Evolutionary conservation across 1,140 invertebrate species (phyloP).

Genomic region (Leptestheria dahalacensis): DNA sequence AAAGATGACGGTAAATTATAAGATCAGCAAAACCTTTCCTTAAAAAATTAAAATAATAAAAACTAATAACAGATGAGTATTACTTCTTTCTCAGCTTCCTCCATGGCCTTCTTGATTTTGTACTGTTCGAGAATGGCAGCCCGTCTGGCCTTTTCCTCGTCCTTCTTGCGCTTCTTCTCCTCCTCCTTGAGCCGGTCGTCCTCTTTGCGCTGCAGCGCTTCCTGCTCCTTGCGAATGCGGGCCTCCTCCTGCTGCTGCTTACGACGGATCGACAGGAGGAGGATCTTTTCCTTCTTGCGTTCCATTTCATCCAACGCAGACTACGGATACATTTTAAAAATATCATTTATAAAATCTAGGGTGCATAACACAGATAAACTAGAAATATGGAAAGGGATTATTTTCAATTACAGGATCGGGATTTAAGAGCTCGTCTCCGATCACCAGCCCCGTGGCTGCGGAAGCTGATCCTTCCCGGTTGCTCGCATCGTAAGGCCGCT

Average conservation of each 20-base stretch:
- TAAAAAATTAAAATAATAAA: too few relatives aligned
- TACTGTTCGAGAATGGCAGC: conserved; percentile 84
- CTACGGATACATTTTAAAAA: conserved; percentile 29
- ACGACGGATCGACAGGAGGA: conserved; percentile 68
- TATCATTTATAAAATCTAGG: conserved; percentile 8
- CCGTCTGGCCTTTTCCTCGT: conserved; percentile 71
- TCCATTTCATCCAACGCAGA: conserved; percentile 74
- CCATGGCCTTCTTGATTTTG: conserved; percentile 82
- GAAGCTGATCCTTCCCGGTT: conserved; percentile 16
- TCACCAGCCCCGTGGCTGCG: conserved; percentile 40
- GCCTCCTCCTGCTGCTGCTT: conserved; percentile 77
- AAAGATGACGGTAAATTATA: conserved; percentile 18
- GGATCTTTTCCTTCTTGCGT: conserved; percentile 71
- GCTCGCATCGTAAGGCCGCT: conserved; percentile 10
- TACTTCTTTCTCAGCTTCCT: conserved; percentile 80
- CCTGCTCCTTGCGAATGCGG: conserved; percentile 65
- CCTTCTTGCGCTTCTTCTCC: conserved; percentile 66
- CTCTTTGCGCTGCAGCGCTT: conserved; percentile 57
- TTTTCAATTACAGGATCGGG: conserved; percentile 48
- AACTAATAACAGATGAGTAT: neutral
- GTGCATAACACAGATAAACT: conserved; percentile 10
- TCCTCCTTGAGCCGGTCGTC: conserved; percentile 71
- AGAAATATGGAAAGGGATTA: neutral
- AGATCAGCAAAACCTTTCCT: too few relatives aligned
- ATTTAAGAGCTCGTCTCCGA: conserved; percentile 46